phyloP scores from a whole-genome alignment of 2,888 invertebrate genomes.

The Epinotia demarniana region DNA sequence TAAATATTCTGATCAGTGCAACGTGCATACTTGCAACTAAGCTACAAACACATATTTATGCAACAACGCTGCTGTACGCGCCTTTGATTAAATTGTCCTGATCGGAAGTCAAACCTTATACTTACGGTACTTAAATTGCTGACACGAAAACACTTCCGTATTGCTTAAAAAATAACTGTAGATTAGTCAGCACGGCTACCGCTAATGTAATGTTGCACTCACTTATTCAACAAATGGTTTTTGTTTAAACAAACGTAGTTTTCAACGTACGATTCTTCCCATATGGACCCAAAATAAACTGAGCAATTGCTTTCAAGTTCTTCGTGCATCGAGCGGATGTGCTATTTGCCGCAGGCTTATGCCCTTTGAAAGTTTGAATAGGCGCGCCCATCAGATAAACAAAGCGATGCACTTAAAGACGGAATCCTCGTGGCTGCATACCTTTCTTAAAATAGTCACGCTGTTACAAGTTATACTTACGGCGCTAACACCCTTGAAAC shows the following conservation, averaged over 20 bases:
- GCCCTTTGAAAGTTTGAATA: constrained; percentile 59
- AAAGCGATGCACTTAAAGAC: constrained; percentile 72
- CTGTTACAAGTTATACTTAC: constrained; percentile 47
- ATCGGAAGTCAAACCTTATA: constrained; percentile 34
- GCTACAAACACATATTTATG: constrained; percentile 8
- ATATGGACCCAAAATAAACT: constrained; percentile 37
- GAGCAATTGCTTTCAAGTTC: constrained; percentile 35
- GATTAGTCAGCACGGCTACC: neutral
- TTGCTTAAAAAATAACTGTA: constrained; percentile 35
- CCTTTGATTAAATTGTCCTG: constrained; percentile 1
- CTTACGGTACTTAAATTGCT: constrained; percentile 34
- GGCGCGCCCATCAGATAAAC: constrained; percentile 75
- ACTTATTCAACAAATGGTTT: constrained; percentile 1
- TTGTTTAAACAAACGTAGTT: constrained; percentile 33
- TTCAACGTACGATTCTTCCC: constrained; percentile 28
- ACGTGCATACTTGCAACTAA: constrained; percentile 8
- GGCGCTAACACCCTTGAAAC: constrained; percentile 53
- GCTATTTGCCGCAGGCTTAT: constrained; percentile 59
- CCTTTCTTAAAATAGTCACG: constrained; percentile 72
- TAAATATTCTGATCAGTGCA: constrained; percentile 12
- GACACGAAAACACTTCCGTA: constrained; percentile 42
- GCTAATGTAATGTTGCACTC: neutral
- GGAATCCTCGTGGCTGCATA: constrained; percentile 64
- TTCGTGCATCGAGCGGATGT: constrained; percentile 55
- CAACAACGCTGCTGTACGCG: constrained; percentile 13